Base-by-base conservation (phyloP, 2,113 vertebrate species). In the Sorex fumeus region DNA sequence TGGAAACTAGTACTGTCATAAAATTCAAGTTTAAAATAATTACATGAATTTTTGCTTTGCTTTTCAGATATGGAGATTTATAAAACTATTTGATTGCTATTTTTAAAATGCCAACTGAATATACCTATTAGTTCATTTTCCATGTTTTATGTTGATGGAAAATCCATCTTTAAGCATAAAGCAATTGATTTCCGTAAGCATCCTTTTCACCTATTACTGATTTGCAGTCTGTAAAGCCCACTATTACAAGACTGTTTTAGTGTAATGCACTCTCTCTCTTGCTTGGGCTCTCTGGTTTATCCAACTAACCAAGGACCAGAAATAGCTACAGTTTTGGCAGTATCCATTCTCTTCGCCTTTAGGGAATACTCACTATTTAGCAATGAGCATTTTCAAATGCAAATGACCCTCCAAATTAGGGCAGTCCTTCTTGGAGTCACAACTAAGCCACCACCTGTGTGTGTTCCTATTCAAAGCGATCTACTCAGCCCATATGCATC, bases 341-440 rank as follows among this genome's bases (percentile, higher is more conserved):
- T 80, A 94, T 95, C 80, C 83, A 86, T 97, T 95, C 96, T 97
- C 75, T 84, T 97, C 97, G 96, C 96, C 97, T 96, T 81, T 82
- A 92, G 96, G 97, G 97, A 97, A 97, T 97, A 97, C 96, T 97
- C 83, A 85, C 93, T 96, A 88, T 96, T 97, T 97, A 96, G 95
- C 94, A 97, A 87, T 93, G 94, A 98, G 93, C 93, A 93, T 98
- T 98, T 98, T 97, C 96, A 97, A 97, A 98, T 97, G 98, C 96
- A 98, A 98, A 98, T 96, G 93, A 97, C 98, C 97, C 97, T 98
- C 96, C 96, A 97, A 97, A 98, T 98, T 97, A 98, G 97, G 96
- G 97, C 98, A 97, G 97, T 97, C 97, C 95, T 98, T 97, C 97
- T 98, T 96, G 85, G 93, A 98, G 93, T 96, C 96, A 97, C 97